phyloP scores from a whole-genome alignment of 2,888 invertebrate genomes.

The Pediacus dermestoides region DNA sequence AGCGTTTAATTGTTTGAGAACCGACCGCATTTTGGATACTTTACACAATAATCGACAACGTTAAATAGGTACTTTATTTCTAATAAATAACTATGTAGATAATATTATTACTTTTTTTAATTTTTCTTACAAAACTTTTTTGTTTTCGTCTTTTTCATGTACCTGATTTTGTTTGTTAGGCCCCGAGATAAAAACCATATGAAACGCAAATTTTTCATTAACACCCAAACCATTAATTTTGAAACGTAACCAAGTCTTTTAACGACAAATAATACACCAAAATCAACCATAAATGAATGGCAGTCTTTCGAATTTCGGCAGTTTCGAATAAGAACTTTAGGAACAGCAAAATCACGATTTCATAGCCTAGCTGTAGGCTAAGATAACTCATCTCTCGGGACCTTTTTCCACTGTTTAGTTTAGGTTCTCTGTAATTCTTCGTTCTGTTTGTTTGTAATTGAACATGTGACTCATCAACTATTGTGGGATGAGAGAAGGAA shows the following conservation, averaged over 20 bases:
- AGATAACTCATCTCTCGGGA: constrained; percentile 43
- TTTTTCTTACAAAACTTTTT: constrained; percentile 36
- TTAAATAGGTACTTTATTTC: constrained; percentile 41
- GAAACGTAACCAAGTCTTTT: constrained; percentile 40
- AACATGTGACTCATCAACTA: constrained; percentile 37
- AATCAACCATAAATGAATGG: constrained; percentile 46
- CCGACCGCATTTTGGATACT: constrained; percentile 44
- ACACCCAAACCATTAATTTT: constrained; percentile 50
- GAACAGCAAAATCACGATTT: constrained; percentile 50
- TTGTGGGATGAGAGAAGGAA: constrained; percentile 48
- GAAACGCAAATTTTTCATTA: constrained; percentile 34
- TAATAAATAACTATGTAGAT: constrained; percentile 45
- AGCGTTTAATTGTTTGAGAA: constrained; percentile 43
- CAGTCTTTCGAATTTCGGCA: constrained; percentile 52
- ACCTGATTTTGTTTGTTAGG: constrained; percentile 33
- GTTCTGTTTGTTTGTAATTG: no score
- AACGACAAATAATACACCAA: constrained; percentile 34
- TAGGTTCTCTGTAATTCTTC: constrained; percentile 17
- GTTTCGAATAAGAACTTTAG: constrained; percentile 48
- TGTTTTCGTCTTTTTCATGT: constrained; percentile 38
- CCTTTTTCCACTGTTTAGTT: constrained; percentile 20
- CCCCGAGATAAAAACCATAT: constrained; percentile 41
- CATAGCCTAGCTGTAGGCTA: constrained; percentile 44
- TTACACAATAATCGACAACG: constrained; percentile 47
- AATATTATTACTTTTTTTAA: constrained; percentile 33